Base-by-base conservation (phyloP, 2,888 invertebrate species). In the Microctonus hyperodae region DNA sequence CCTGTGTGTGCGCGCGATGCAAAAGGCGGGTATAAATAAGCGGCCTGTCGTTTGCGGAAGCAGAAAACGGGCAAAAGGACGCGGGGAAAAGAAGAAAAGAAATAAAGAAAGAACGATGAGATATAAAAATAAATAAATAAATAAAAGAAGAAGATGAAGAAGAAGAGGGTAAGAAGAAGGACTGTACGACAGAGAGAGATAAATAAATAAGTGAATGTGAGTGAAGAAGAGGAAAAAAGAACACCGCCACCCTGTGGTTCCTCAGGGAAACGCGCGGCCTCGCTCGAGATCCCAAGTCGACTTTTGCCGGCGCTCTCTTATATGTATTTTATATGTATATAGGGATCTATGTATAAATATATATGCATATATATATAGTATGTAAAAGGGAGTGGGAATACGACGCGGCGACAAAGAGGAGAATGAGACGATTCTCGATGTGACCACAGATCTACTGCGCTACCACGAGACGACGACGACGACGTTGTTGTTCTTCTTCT, bases 31-130 rank as follows among this genome's bases (percentile, higher is more conserved):
- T 83, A 83, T 83, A 83, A 83, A 83, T 83, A 83, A 83, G 81
- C 81, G 82, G 72, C 80, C 83, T 83, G 83, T 83, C 83, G 82
- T 82, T 83, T 83, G 83, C 83, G 82, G 83, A 83, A 83, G 82
- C 81, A 83, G 80, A 83, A 83, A 83, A 83, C 80, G 79, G 81
- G 73, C 79, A 82, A 83, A 82, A 81, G 77, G 77, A 82, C 76
- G 78, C 77, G 78, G 61, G 80, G 80, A 77, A 79, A 80, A 79
- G 78, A 76, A 74, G 75, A 81, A 74, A 79, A 79, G 79, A 79
- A 67, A 79, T 78, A 78, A 77, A 78, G 77, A 77, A 75, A 76
- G 74, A 76, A 75, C 64, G 67, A 74, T 74, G 71, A 76, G 73
- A 72, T 61, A 61, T n/a, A 57, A 65, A 57, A 64, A 51, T 53